phyloP scores from a whole-genome alignment of 2,113 vertebrate species.

The Clarias gariepinus region DNA sequence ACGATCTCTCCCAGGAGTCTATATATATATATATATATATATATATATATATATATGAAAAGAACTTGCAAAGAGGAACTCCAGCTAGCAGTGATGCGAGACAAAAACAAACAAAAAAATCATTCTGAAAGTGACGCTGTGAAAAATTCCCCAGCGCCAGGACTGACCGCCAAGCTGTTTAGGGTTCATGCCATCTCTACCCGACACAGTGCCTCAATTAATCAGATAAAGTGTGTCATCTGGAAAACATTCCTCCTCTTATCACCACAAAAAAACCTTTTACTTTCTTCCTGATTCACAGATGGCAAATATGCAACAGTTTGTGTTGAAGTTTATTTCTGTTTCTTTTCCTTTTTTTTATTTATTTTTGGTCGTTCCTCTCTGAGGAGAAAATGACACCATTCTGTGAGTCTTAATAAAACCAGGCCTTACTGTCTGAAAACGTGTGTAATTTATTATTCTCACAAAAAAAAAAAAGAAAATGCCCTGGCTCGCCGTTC shows the following conservation, averaged over 20 bases:
- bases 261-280: not conserved
- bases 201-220: conserved; percentile 26
- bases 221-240: conserved; percentile 47
- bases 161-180: conserved; percentile 2
- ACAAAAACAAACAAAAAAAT: not conserved
- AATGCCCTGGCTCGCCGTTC: conserved; percentile 57
- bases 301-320: conserved; percentile 19
- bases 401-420: conserved; percentile 55
- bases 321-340: not conserved
- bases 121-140: not conserved
- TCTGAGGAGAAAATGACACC: conserved; percentile 50
- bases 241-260: conserved; percentile 46
- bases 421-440: conserved; percentile 65
- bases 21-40: not conserved
- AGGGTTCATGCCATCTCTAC: conserved; percentile 24
- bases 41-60: not conserved
- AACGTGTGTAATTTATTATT: conserved; percentile 65
- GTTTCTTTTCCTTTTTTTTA: not conserved
- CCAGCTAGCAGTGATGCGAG: not conserved
- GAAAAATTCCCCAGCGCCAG: not conserved
- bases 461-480: conserved; percentile 26
- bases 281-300: conserved; percentile 39
- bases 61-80: not conserved
- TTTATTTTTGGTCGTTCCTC: conserved; percentile 5
- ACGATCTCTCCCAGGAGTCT: conserved; percentile 14